Percentiles rank a stretch among this genome's conserved stretches.
Conservation (phyloP, 2,797 vertebrate species). For the Cossypha dichroa region DNA sequence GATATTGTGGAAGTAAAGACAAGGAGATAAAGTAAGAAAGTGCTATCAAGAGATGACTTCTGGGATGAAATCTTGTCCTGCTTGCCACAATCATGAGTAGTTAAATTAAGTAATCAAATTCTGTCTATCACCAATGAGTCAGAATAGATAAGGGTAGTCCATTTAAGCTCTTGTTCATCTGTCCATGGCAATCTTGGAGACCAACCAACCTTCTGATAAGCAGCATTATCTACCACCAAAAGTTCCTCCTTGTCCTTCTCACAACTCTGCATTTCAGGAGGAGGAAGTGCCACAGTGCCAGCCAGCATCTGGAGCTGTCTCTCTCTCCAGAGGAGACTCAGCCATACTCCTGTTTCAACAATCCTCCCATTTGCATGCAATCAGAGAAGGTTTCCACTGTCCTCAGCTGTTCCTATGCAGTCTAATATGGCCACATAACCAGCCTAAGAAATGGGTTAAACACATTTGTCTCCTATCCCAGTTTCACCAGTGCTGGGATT, state of each 20-base stretch:
- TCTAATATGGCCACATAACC: not conserved
- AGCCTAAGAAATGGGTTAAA: not conserved
- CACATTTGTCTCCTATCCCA: not conserved
- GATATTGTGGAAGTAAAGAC: not conserved
- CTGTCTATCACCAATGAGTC: not conserved
- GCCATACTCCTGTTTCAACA: not conserved
- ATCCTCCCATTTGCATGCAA: not conserved
- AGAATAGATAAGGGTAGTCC: not conserved
- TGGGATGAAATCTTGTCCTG: not conserved
- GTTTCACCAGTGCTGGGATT: not conserved
- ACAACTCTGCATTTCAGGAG: rapidly evolving
- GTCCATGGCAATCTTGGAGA: not conserved
- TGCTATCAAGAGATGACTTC: not conserved
- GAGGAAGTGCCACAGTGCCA: not conserved
- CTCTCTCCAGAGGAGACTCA: not conserved
- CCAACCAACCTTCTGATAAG: not conserved
- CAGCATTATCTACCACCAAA: not conserved
- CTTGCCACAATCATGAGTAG: not conserved
- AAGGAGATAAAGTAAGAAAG: not conserved
- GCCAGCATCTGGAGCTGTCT: not conserved
- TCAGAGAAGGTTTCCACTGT: not conserved
- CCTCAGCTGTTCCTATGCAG: not conserved
- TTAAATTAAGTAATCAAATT: not conserved
- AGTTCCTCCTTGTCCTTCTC: not conserved
- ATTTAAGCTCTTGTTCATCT: not conserved